Base-by-base conservation (phyloP, 2,113 vertebrate species). In the Turdus rufiventris region DNA sequence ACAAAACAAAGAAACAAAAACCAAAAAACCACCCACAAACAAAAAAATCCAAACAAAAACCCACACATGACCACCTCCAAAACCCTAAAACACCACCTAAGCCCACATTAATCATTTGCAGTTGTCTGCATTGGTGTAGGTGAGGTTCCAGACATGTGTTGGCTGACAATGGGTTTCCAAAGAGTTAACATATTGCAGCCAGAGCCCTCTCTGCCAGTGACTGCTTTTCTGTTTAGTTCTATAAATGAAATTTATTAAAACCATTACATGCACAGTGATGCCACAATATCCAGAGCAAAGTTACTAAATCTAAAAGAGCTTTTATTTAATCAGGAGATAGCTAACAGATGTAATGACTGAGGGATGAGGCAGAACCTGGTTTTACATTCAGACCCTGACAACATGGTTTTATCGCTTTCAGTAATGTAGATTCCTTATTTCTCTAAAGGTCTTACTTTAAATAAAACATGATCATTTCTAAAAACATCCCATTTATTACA, bases 231-330 rank as follows among this genome's bases (percentile, higher is more conserved):
- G 92, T 95, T 97, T 96, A 93, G 92, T 87, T 94, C 94, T 91
- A 96, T 94, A 97, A 97, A 97, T 91, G 93, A 96, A 97, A 97
- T 97, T 97, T 97, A 96, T 97, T 96, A 94, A 96, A 98, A 95
- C 85, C 96, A 96, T 96, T 97, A 96, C 88, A 85, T 91, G 83
- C 67, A 90, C 85, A 93, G 93, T 91, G 89, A 97, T 97, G 96
- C 96, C 96, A 88, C 97, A 93, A 87, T 91, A 97, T 89, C 80
- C 95, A 96, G 95, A 95, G 85, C 96, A 95, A 97, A 97, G 89
- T 96, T 96, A 94, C 96, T 93, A 89, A 94, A 94, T 95, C 89
- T 96, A 86, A 91, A 96, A 96, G 89, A 95, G 93, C 89, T 96
- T 94, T 97, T 97, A 98, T 97, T 97, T 94, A 97, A 97, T 97